Evolutionary conservation across 2,888 invertebrate species (phyloP).

Genomic region (Agriopis marginaria): DNA sequence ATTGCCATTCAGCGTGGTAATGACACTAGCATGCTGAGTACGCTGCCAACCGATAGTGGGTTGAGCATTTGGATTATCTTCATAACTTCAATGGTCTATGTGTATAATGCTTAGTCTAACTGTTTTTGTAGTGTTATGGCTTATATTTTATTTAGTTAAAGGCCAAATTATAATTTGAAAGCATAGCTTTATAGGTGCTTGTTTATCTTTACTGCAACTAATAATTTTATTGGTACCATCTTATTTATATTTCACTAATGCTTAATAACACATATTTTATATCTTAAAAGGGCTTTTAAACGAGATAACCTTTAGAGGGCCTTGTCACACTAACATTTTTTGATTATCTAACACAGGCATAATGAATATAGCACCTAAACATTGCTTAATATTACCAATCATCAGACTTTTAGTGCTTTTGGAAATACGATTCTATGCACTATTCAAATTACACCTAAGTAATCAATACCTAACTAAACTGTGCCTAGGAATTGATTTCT

Average conservation of each 20-base stretch:
- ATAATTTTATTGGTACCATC: constrained; percentile 1
- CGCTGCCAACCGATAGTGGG: too few relatives aligned
- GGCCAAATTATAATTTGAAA: too few relatives aligned
- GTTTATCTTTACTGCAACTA: neutral
- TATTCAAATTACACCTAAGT: neutral
- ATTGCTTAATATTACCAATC: constrained; percentile 8
- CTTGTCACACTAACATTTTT: constrained; percentile 33
- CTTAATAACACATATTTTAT: constrained; percentile 17
- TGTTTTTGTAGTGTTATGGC: too few relatives aligned
- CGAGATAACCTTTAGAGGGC: constrained; percentile 23
- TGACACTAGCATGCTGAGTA: too few relatives aligned
- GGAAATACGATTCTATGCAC: neutral
- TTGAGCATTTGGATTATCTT: too few relatives aligned
- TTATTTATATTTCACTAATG: neutral
- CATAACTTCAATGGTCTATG: too few relatives aligned
- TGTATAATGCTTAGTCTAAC: too few relatives aligned
- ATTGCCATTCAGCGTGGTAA: too few relatives aligned
- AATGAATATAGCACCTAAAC: constrained; percentile 8
- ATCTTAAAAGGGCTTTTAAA: constrained; percentile 23
- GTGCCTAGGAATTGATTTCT: too few relatives aligned
- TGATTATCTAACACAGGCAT: constrained; percentile 5
- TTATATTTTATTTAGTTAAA: too few relatives aligned
- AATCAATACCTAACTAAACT: too few relatives aligned
- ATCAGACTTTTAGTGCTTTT: constrained; percentile 27
- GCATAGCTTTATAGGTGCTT: neutral